Percentiles rank a stretch among this genome's conserved stretches.
Evolutionary conservation across 2,888 invertebrate species (phyloP).

Genomic region (Yponomeuta sedellus): DNA sequence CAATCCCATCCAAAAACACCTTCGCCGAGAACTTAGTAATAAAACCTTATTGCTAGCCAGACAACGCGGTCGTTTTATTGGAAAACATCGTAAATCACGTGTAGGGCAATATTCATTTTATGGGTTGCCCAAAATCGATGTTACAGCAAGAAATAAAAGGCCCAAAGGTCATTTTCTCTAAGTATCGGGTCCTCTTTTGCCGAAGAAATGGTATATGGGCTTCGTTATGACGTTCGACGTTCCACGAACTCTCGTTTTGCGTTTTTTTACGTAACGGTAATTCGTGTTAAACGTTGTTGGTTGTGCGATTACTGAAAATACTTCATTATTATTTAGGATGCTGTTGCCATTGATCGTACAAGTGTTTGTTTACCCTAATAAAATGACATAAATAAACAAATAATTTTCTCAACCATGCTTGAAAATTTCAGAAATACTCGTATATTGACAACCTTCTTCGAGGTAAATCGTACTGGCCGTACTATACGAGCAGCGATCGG

Average conservation of each 20-base stretch:
- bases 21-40: not conserved
- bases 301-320: no score
- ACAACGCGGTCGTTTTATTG: not conserved
- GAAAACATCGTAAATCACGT: not conserved
- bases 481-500: no score
- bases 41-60: not conserved
- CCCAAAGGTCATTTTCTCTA: not conserved
- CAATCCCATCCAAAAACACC: not conserved
- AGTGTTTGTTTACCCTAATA: no score
- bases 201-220: not conserved
- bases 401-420: no score
- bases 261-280: not conserved
- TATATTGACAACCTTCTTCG: no score
- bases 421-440: no score
- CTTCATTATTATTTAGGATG: no score
- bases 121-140: not conserved
- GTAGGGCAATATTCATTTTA: constrained; percentile 1
- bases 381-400: no score
- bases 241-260: not conserved
- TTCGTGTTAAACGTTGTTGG: no score
- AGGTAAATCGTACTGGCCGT: no score
- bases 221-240: not conserved
- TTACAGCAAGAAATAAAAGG: not conserved
- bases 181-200: not conserved
- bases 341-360: no score